Conservation (phyloP, 2,797 vertebrate genomes). For the Avahi laniger region DNA sequence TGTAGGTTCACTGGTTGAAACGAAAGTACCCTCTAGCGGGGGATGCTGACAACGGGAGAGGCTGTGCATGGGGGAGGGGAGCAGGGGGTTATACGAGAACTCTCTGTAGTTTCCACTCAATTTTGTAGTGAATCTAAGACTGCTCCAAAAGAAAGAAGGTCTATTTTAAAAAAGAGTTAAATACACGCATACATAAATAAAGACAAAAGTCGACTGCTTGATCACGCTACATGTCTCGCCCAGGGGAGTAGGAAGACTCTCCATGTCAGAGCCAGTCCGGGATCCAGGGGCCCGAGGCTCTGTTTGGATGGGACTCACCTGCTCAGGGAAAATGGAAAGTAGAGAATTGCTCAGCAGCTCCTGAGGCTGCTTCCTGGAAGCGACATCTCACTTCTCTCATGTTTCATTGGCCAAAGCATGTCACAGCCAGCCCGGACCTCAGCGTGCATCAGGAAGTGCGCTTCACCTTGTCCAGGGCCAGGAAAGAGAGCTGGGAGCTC, state of each 20-base stretch:
- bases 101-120: neutral
- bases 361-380: neutral
- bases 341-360: neutral
- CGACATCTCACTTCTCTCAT: neutral
- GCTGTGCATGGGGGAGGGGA: neutral
- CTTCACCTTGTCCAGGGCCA: neutral
- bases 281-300: neutral
- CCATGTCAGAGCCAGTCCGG: neutral
- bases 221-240: neutral
- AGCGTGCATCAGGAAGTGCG: rapidly evolving
- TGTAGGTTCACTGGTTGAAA: no score
- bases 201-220: neutral
- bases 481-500: neutral
- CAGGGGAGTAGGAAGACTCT: neutral
- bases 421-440: neutral
- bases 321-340: neutral
- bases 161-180: neutral
- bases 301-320: neutral
- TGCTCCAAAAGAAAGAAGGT: neutral
- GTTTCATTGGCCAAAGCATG: neutral
- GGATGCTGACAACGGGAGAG: no score
- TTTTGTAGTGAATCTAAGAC: neutral
- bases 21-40: neutral
- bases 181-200: neutral
- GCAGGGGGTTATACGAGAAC: neutral